phyloP scores from a whole-genome alignment of 1,140 invertebrate genomes.

The Drosophila ercepeae region DNA sequence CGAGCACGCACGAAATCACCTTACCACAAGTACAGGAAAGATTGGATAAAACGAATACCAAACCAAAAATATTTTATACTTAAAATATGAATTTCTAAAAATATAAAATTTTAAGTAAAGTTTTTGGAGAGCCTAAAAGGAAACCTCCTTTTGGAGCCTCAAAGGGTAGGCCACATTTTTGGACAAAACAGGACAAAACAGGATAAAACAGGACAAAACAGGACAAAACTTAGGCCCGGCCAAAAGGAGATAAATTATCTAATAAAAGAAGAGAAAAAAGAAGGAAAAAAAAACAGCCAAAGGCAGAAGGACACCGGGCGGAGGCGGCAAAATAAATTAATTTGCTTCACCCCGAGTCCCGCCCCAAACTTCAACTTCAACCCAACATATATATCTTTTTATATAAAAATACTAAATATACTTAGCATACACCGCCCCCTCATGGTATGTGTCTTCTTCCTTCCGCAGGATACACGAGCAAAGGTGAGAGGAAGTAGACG shows the following conservation, averaged over 20 bases:
- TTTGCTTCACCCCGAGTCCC: conserved; percentile 56
- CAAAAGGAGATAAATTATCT: neutral
- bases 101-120: too few relatives aligned
- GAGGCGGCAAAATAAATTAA: conserved; percentile 60
- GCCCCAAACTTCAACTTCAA: neutral
- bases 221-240: neutral
- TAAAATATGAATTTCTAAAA: too few relatives aligned
- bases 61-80: neutral
- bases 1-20: conserved; percentile 35
- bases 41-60: neutral
- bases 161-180: neutral
- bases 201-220: neutral
- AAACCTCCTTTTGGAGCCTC: too few relatives aligned
- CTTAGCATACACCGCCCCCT: neutral
- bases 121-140: too few relatives aligned
- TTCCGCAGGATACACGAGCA: conserved; percentile 16
- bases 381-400: neutral
- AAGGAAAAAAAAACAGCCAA: conserved; percentile 44
- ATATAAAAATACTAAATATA: conserved; percentile 3
- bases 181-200: neutral
- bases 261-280: neutral
- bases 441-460: conserved; percentile 7
- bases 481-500: neutral
- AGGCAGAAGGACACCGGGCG: too few relatives aligned
- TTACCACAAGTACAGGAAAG: conserved; percentile 2